Base-by-base conservation (phyloP, 2,113 vertebrate species). In the Empidonax traillii region DNA sequence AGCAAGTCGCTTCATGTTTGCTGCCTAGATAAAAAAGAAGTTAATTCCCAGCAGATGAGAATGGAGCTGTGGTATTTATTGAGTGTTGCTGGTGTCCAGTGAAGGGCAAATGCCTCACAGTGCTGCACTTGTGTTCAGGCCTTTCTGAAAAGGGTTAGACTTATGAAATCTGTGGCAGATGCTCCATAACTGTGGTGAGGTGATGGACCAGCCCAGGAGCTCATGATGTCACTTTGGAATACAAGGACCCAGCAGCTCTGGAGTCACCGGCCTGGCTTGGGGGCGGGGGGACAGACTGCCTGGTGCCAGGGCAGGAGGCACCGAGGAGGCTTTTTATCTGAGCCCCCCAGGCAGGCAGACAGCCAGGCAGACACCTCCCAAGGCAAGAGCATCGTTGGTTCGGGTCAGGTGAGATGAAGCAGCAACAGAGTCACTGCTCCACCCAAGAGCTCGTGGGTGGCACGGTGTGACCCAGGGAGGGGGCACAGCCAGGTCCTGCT, bases 1-100 rank as follows among this genome's bases (percentile, higher is more conserved):
- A 96, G 81, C 97, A 87, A 96, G 97, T 87, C 55, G 73, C 66
- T 85, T 98, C 97, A 91, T 43, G 96, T 94, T 35, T 37, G 55
- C 62, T 89, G 93, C 68, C 58, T n/a, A 88, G 56, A 93, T 91
- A 96, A 86, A 97, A 87, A 52, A 52, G 51, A 67, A 93, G 63
- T 74, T 37, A 65, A 95, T 89, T 93, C 90, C 79, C 92, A 56
- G 75, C 3, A 2, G 52, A 69, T 25, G 52, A 89, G 61, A 62
- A 71, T 6, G 55, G 1, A 69, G 72, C 69, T 37, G 62, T 28
- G 65, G 20, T 53, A 20, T 2, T 43, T 61, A 39, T 0, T 28
- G 75, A 47, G n/a, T 6, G 33, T 1, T 78, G 66, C 75, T 72
- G 77, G 73, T 58, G 56, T 51, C 61, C 19, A 25, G 25, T 2